phyloP scores from a whole-genome alignment of 2,113 vertebrate species.

The Pavo muticus region DNA sequence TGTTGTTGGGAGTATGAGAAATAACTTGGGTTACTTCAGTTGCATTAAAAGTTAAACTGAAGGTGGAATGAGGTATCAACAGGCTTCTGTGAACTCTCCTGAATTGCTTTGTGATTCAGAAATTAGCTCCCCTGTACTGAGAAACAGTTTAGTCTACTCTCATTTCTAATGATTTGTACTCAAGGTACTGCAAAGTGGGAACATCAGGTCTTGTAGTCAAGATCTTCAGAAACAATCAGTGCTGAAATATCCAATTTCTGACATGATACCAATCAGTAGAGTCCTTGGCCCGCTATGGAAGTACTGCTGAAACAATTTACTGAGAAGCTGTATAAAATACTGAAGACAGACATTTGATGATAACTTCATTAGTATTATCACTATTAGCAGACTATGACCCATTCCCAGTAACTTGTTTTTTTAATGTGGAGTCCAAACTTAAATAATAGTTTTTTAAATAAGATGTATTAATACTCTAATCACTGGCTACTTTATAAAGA shows the following conservation, averaged over 20 bases:
- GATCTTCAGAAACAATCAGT: not conserved
- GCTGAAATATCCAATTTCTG: not conserved
- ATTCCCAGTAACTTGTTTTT: not conserved
- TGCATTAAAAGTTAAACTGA: not conserved
- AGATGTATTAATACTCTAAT: not conserved
- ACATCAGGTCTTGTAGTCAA: not conserved
- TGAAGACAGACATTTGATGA: not conserved
- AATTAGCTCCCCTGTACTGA: not conserved
- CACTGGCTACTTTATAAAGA: not conserved
- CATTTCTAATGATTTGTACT: not conserved
- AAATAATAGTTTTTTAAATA: not conserved
- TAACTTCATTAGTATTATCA: not conserved
- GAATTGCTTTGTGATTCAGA: not conserved
- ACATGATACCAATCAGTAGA: not conserved
- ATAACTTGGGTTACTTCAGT: not conserved
- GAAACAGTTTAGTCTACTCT: not conserved
- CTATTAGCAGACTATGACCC: not conserved
- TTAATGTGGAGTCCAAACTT: not conserved
- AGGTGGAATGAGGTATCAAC: not conserved
- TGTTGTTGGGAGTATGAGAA: not conserved
- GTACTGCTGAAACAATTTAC: not conserved
- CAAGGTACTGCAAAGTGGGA: not conserved
- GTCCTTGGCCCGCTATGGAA: not conserved
- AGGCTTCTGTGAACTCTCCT: not conserved
- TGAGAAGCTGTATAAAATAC: not conserved